Base-by-base conservation (phyloP, 30 jellyfish, hydroid and myxozoan genomes). In the Aurelia sp. region DNA sequence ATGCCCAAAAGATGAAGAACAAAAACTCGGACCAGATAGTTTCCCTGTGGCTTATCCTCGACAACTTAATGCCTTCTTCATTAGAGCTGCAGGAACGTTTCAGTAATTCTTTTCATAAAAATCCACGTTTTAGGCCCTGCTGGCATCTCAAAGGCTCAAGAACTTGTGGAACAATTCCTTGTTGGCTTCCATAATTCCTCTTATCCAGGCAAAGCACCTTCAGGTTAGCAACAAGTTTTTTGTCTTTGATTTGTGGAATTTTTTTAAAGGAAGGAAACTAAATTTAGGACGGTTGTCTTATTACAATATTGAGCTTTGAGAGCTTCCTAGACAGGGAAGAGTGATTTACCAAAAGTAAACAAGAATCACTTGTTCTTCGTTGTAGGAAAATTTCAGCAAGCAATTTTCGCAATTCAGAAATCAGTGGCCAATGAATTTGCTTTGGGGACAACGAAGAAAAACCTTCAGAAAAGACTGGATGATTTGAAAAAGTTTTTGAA, bases 371-470 rank as follows among this genome's bases (percentile, higher is more conserved):
- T 63, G 48, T 8, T 69, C 41, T 61, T n/a, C 17, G 11, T 44
- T 79, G 12, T 63, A 92, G 98, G 89, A 21, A 92, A 92, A 73
- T 92, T 83, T 64, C 70, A 59, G 79, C 78, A 79, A 78, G 97
- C 98, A 15, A 78, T 92, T 31, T 92, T 87, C 81, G 90, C 76
- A 21, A 82, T 92, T 44, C 98, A 92, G 76, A 52, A 74, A 74
- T 92, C 97, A 17, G 98, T 92, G 11, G 96, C 95, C 4, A 73
- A 82, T 21, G 98, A 82, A 76, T 85, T 91, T 73, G 85, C 85
- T 19, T 21, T 71, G 66, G 96, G 62, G 13, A 69, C 86, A 4
- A 60, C 78, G 62, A 57, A 64, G 22, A 73, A 86, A 61, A 64
- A 96, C 5, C 82, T 81, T 20, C 92, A 92, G 70, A 78, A 77